These are phyloP conservation scores for Danaus plexippus DNA, from an alignment of 1,140 invertebrate species.

Conservation along the genomic window DNA sequence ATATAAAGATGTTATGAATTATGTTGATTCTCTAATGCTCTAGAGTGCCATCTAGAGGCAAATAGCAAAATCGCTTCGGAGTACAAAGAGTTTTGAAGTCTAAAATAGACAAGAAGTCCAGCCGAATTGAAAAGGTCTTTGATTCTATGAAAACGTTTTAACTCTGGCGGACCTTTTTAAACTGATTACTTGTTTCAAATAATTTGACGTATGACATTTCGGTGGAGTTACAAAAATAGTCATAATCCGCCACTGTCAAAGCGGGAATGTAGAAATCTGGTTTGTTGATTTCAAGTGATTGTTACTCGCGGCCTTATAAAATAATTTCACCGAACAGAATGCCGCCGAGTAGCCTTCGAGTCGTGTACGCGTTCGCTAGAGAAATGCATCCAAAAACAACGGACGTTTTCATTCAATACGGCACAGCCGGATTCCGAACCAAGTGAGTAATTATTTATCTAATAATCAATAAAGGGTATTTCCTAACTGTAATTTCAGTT, in stretches of 20 bases:
- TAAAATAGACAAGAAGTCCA: no score
- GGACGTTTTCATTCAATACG: slow-evolving; percentile 76
- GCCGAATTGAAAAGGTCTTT: no score
- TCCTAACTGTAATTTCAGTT: slow-evolving; percentile 4
- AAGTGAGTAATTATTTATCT: slow-evolving; percentile 71
- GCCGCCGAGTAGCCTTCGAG: slow-evolving; percentile 71
- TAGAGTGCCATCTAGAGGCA: slow-evolving; percentile 24
- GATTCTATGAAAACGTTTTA: no score
- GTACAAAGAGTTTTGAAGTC: no score
- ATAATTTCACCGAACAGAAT: slow-evolving; percentile 58
- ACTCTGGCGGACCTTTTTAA: no score
- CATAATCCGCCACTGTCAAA: slow-evolving; percentile 39
- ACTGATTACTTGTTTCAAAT: no score
- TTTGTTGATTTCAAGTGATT: slow-evolving; percentile 67
- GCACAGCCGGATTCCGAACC: slow-evolving; percentile 79
- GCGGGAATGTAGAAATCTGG: slow-evolving; percentile 65
- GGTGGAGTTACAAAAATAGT: slow-evolving; percentile 30
- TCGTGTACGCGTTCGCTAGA: slow-evolving; percentile 80
- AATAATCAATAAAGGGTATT: slow-evolving; percentile 18
- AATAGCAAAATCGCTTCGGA: slow-evolving; percentile 22
- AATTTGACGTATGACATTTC: slow-evolving; percentile 29
- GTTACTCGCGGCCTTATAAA: slow-evolving; percentile 63
- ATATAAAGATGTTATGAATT: no score
- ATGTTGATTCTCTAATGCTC: no score
- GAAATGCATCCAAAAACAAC: slow-evolving; percentile 81